Evolutionary conservation across 2,113 vertebrate genomes (phyloP), one percentile per base, ranked within the genome.

Genomic region (Bungarus multicinctus): DNA sequence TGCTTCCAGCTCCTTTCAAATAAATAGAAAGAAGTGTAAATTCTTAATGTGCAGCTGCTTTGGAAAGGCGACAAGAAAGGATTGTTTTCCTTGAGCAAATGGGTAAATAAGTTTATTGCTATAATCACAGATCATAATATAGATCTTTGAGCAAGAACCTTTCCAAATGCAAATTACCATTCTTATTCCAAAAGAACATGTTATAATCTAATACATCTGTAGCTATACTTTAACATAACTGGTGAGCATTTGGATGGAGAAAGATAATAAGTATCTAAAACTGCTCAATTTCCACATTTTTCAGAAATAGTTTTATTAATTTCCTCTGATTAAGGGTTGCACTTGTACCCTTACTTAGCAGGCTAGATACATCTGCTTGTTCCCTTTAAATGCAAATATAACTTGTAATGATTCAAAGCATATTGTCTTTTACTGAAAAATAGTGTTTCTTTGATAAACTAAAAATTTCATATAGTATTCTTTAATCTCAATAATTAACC

Each of bases 401-500:
- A 25, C 23, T 89, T 88, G 12, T 74, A 50, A 53, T 91, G 22
- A 74, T 88, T 88, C 52, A 53, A 43, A 69, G 53, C 69, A 53
- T 43, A 58, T 88, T 92, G 57, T 88, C 69, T 55, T 69, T 88
- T 69, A 74, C 53, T 39, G 43, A 27, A 88, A 50, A 92, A 88
- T 27, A 27, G 50, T 54, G 47, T 39, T 43, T 25, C 50, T 18
- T 60, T 8, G 27, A 88, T 54, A 88, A 88, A 16, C 23, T 5
- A 3, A 87, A 88, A 88, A 18, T 14, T n/a, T 92, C 16, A 20
- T 6, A 69, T 88, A 23, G 12, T 25, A 88, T n/a, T 60, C 85
- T 69, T 88, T 88, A 87, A 87, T 87, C 90, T 87, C 81, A 87
- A 11, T 54, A 88, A 92, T 88, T 69, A 92, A 3, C 30, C 74